These are phyloP conservation scores for Ranitomeya imitator DNA, from an alignment of 2,113 vertebrate species.

Conservation along the genomic window DNA sequence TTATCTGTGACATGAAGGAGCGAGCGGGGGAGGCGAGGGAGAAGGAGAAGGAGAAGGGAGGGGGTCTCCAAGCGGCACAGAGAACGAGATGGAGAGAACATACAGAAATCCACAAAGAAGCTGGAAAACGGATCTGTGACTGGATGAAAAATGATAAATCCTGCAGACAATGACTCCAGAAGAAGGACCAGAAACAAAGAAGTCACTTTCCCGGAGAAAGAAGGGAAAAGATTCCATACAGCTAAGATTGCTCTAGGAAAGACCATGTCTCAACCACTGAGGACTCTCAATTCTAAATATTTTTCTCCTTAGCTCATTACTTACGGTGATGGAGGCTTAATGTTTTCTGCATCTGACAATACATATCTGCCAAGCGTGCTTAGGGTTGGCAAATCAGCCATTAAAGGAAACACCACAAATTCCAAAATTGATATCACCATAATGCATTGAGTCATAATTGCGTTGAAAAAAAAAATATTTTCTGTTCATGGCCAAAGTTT, in stretches of 20 bases:
- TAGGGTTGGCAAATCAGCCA: not conserved
- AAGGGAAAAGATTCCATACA: not conserved
- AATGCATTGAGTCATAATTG: not conserved
- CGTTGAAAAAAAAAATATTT: too few species aligned
- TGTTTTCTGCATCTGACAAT: not conserved
- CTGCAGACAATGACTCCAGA: conserved; percentile 47
- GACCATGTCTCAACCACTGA: not conserved
- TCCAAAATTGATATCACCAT: not conserved
- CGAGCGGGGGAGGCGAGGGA: conserved; percentile 40
- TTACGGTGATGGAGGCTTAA: conserved; percentile 8
- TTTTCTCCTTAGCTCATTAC: conserved; percentile 23
- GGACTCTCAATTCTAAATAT: too few species aligned
- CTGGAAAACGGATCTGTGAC: conserved; percentile 51
- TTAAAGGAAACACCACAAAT: not conserved
- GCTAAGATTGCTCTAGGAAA: conserved; percentile 22
- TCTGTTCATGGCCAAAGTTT: not conserved
- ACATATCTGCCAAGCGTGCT: conserved; percentile 9
- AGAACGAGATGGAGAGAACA: conserved; percentile 51
- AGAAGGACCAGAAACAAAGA: conserved; percentile 38
- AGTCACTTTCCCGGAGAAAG: conserved; percentile 47
- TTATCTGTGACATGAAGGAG: conserved; percentile 58
- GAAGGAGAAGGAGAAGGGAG: conserved; percentile 9
- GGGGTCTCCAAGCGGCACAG: conserved; percentile 30
- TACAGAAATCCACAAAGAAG: conserved; percentile 49
- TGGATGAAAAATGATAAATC: conserved; percentile 54